Conservation (phyloP, 2,113 vertebrate species). For the Shinisaurus crocodilurus region DNA sequence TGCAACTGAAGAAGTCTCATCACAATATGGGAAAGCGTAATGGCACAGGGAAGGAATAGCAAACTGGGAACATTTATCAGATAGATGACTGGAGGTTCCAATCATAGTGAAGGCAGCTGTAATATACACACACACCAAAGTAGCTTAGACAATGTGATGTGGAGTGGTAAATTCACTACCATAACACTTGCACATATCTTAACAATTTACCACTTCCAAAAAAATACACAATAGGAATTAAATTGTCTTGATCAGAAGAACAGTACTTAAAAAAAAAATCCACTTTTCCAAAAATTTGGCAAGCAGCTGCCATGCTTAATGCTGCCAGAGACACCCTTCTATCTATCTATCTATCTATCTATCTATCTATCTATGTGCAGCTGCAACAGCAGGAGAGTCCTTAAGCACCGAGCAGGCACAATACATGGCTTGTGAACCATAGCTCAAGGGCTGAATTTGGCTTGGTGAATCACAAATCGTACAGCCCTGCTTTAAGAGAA, state of each 20-base stretch:
- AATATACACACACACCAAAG: constrained; percentile 46
- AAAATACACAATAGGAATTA: neutral
- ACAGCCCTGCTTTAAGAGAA: neutral
- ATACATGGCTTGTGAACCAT: neutral
- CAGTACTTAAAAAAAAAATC: neutral
- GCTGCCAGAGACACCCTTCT: neutral
- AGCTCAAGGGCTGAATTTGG: neutral
- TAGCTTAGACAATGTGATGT: accelerated
- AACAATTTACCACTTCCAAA: neutral
- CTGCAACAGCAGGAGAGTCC: neutral
- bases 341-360: too few species aligned
- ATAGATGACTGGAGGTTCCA: constrained; percentile 96
- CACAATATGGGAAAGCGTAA: constrained; percentile 97
- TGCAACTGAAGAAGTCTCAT: constrained; percentile 86
- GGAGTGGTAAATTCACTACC: neutral
- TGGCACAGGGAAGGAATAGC: constrained; percentile 98
- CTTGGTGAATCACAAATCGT: neutral
- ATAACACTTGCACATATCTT: neutral
- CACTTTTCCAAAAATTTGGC: neutral
- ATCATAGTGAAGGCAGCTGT: constrained; percentile 99
- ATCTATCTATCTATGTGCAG: neutral
- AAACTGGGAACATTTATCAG: constrained; percentile 97
- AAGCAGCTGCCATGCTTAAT: neutral
- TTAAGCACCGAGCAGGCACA: neutral
- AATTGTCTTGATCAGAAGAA: neutral